Evolutionary conservation across 2,888 invertebrate species (phyloP).

Genomic region (Thereva unica): DNA sequence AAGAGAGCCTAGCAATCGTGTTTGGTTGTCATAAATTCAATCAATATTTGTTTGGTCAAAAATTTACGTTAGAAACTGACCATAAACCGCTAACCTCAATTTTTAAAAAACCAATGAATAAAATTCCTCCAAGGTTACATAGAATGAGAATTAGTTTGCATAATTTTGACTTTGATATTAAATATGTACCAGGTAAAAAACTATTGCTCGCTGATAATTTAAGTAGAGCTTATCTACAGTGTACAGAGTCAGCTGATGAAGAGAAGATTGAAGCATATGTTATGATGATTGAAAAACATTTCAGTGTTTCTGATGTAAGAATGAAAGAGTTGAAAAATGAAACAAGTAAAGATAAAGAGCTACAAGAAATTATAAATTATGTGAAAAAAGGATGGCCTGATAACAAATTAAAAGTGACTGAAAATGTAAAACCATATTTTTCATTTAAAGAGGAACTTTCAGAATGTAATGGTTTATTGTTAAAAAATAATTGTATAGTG

Average conservation of each 20-base stretch:
- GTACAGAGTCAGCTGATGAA: slow-evolving; percentile 36
- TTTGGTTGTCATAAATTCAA: slow-evolving; percentile 51
- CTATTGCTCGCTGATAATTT: slow-evolving; percentile 47
- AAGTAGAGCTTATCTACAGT: slow-evolving; percentile 43
- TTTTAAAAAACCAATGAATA: slow-evolving; percentile 47
- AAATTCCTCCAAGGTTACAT: slow-evolving; percentile 47
- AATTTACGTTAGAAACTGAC: slow-evolving; percentile 47
- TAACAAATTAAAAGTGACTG: slow-evolving; percentile 14
- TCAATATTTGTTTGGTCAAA: slow-evolving; percentile 47
- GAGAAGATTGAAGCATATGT: slow-evolving; percentile 35
- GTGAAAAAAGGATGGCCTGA: slow-evolving; percentile 35
- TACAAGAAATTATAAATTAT: too few relatives aligned
- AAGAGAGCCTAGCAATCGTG: slow-evolving; percentile 51
- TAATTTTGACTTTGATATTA: slow-evolving; percentile 44
- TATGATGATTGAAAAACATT: slow-evolving; percentile 36
- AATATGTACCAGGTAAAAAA: slow-evolving; percentile 47
- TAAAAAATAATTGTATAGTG: slow-evolving; percentile 40
- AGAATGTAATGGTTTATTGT: slow-evolving; percentile 36
- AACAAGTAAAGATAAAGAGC: too few relatives aligned
- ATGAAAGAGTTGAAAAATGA: too few relatives aligned
- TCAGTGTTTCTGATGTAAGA: slow-evolving; percentile 15
- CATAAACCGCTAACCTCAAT: slow-evolving; percentile 50
- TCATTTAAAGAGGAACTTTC: too few relatives aligned
- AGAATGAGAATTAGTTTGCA: slow-evolving; percentile 47
- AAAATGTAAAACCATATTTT: slow-evolving; percentile 10